These are phyloP conservation scores for Cisticola juncidis DNA, from an alignment of 2,113 vertebrate genomes.

Conservation along the genomic window DNA sequence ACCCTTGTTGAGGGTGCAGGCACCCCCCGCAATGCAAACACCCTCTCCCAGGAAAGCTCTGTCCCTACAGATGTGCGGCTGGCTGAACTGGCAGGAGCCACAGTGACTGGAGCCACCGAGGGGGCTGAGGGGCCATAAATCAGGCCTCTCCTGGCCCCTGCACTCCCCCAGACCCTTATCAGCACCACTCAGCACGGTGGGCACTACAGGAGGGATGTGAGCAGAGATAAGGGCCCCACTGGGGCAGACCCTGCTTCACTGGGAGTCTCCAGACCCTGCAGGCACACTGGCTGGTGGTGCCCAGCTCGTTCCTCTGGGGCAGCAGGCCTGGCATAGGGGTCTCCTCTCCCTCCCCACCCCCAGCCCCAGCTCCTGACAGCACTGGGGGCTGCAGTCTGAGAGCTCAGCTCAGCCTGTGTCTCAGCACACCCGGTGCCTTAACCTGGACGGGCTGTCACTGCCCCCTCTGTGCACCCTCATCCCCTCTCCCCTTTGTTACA, in stretches of 20 bases:
- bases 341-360: neutral
- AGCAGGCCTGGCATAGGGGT: neutral
- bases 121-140: neutral
- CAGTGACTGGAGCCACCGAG: neutral
- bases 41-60: constrained; percentile 33
- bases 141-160: neutral
- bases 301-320: rapidly evolving
- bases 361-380: neutral
- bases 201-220: neutral
- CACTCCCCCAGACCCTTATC: neutral
- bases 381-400: neutral
- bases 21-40: constrained; percentile 54
- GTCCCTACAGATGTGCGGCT: neutral
- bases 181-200: neutral
- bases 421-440: neutral
- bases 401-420: neutral
- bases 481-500: neutral
- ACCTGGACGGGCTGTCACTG: neutral
- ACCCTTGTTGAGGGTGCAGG: constrained; percentile 56
- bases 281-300: rapidly evolving
- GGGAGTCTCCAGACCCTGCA: neutral
- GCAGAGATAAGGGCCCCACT: neutral
- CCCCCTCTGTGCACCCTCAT: neutral
- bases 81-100: neutral
- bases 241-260: neutral